These are phyloP conservation scores for Sesamia inferens DNA, from an alignment of 2,888 invertebrate genomes.

Conservation along the genomic window DNA sequence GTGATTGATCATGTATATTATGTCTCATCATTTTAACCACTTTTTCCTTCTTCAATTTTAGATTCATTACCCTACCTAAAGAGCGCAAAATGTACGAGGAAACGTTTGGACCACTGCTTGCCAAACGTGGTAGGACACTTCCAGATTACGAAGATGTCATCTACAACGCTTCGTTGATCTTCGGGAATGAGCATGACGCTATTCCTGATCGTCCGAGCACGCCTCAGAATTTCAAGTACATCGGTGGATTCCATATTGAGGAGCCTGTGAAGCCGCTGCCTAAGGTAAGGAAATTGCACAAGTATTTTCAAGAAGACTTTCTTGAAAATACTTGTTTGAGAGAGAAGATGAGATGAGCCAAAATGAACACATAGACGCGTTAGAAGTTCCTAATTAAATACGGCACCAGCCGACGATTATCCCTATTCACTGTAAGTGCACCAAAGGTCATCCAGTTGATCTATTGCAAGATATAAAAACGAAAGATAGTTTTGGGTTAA, in stretches of 20 bases:
- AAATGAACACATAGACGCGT: not conserved
- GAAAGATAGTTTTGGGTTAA: not conserved
- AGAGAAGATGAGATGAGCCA: no score
- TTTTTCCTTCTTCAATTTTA: conserved; percentile 21
- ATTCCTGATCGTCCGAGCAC: conserved; percentile 67
- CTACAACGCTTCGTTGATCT: conserved; percentile 74
- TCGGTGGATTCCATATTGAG: conserved; percentile 78
- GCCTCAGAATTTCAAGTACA: conserved; percentile 73
- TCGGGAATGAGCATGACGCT: conserved; percentile 75
- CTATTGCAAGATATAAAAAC: not conserved
- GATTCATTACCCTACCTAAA: conserved; percentile 46
- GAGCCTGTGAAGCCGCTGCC: conserved; percentile 71
- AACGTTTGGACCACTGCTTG: conserved; percentile 64
- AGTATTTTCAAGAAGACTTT: not conserved
- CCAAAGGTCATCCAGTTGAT: not conserved
- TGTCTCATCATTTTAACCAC: not conserved
- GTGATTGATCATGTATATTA: not conserved
- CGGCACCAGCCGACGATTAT: not conserved
- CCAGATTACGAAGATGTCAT: conserved; percentile 68
- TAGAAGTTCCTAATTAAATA: not conserved
- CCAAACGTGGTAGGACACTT: conserved; percentile 63
- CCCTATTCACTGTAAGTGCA: not conserved
- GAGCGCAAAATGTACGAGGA: conserved; percentile 63
- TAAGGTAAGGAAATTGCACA: conserved; percentile 64
- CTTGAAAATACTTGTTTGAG: no score